phyloP scores from a whole-genome alignment of 2,888 invertebrate species.

The Hoplodrina ambigua region DNA sequence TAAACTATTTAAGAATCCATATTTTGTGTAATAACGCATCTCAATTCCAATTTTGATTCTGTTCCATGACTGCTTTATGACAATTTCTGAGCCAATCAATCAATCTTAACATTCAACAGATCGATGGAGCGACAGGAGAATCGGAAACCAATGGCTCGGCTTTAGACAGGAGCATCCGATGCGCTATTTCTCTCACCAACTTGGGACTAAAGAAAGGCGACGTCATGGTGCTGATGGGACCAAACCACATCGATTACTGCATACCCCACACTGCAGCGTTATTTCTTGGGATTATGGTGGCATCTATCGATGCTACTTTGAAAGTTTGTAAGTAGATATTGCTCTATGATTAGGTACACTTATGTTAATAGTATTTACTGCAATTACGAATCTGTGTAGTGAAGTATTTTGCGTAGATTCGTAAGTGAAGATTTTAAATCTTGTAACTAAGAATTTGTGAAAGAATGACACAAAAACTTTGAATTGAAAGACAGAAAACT shows the following conservation, averaged over 20 bases:
- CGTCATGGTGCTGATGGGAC: slow-evolving; percentile 83
- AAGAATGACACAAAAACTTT: too few relatives aligned
- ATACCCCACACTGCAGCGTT: slow-evolving; percentile 85
- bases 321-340: slow-evolving; percentile 49
- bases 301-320: slow-evolving; percentile 72
- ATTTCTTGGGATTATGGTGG: slow-evolving; percentile 78
- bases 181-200: slow-evolving; percentile 48
- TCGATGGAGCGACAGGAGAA: slow-evolving; percentile 56
- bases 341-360: too few relatives aligned
- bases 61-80: not conserved
- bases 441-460: too few relatives aligned
- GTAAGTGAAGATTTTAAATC: too few relatives aligned
- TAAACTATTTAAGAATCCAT: not conserved
- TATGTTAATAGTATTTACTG: slow-evolving; percentile 49
- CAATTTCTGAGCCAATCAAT: not conserved
- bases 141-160: slow-evolving; percentile 53
- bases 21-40: not conserved
- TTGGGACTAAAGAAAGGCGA: slow-evolving; percentile 77
- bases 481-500: slow-evolving; percentile 58
- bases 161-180: slow-evolving; percentile 41
- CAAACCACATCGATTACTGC: slow-evolving; percentile 80
- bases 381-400: too few relatives aligned
- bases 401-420: too few relatives aligned
- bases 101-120: slow-evolving; percentile 31
- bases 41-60: not conserved